These are phyloP conservation scores for Myopa testacea DNA, from an alignment of 2,888 invertebrate species.

Conservation along the genomic window DNA sequence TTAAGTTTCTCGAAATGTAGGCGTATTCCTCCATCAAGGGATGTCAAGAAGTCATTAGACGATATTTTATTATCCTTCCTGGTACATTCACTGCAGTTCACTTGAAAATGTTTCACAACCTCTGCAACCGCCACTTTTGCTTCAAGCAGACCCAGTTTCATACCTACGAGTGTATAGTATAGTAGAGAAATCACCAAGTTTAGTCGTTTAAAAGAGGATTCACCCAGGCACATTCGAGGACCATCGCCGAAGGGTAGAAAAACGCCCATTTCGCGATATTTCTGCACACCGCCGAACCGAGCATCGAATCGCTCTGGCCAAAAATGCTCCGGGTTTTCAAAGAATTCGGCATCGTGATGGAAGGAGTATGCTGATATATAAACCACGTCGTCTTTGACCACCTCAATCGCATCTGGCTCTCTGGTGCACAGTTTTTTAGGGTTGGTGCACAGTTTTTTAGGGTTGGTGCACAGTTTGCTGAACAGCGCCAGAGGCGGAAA, in stretches of 20 bases:
- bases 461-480: slow-evolving; percentile 45
- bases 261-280: slow-evolving; percentile 54
- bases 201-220: background rate
- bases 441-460: slow-evolving; percentile 41
- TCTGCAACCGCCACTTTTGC: slow-evolving; percentile 57
- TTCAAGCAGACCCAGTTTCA: slow-evolving; percentile 58
- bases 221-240: slow-evolving; percentile 58
- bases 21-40: slow-evolving; percentile 51
- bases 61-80: slow-evolving; percentile 57
- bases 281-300: slow-evolving; percentile 52
- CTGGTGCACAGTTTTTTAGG: slow-evolving; percentile 47
- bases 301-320: slow-evolving; percentile 56
- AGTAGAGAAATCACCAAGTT: background rate
- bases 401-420: slow-evolving; percentile 4
- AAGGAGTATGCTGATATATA: slow-evolving; percentile 63
- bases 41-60: slow-evolving; percentile 53
- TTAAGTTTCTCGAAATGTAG: slow-evolving; percentile 48
- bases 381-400: slow-evolving; percentile 57
- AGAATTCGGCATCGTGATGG: slow-evolving; percentile 56
- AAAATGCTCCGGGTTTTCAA: slow-evolving; percentile 54
- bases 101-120: slow-evolving; percentile 56
- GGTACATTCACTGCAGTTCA: slow-evolving; percentile 51
- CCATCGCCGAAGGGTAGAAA: slow-evolving; percentile 61
- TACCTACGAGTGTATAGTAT: slow-evolving; percentile 51
- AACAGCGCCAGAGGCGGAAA: slow-evolving; percentile 52